Base-by-base conservation (phyloP, 2,888 invertebrate species). In the Ypsolopha scabrella region DNA sequence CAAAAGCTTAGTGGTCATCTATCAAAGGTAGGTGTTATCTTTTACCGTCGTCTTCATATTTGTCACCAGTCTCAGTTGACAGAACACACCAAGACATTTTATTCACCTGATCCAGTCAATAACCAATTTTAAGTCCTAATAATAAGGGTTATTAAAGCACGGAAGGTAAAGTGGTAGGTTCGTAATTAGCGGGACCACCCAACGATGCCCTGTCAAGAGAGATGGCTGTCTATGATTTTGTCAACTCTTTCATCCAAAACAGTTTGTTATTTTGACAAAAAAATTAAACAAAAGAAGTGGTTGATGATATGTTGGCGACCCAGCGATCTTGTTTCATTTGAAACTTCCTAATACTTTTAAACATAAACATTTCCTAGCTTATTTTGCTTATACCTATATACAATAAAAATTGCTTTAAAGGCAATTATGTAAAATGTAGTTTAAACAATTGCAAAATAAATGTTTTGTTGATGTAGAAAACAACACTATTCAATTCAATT, bases 151-250 rank as follows among this genome's bases (percentile, higher is more conserved):
- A 47, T 47, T 37, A 11, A 8, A 10, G 47, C 37, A 14, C 13
- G 9, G 37, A 11, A 47, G 36, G 41, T 39, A 36, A 43, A n/a
- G 34, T 41, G 38, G 45, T 34, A 13, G 47, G 46, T 11, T 24
- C 24, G 68, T 75, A 75, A 75, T 74, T 76, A 75, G 69, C 60
- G 58, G 51, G 63, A 70, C 75, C 77, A 75, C 75, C 75, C 75
- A 72, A 57, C 57, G 58, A 37, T 54, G 52, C 57, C 50, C 55
- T 55, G 57, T 59, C 60, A 60, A 70, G 60, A 61, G 57, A 58
- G 62, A 62, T 55, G 59, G 54, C 53, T 58, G 60, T 57, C 59
- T 62, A 60, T 56, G 57, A 55, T 58, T 55, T 60, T 63, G 67
- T 68, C 64, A 63, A 57, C 43, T 35, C 57, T 62, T 58, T 54